Evolutionary conservation across 2,113 vertebrate species (phyloP).

Genomic region (Willisornis vidua): DNA sequence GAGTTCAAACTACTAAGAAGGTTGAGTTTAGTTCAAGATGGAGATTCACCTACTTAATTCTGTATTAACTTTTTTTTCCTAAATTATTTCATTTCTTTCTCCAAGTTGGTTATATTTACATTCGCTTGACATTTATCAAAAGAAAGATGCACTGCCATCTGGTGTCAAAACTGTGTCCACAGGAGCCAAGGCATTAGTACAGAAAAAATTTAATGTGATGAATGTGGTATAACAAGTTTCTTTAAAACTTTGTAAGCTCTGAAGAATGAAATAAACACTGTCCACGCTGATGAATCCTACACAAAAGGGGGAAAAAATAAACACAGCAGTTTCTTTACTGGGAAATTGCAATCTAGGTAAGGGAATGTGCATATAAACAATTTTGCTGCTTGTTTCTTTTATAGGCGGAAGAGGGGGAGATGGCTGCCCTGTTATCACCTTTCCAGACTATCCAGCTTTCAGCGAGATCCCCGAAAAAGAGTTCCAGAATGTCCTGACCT

Average conservation of each 20-base stretch:
- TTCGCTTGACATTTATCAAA: background rate
- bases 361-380: background rate
- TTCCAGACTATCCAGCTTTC: conserved; percentile 94
- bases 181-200: background rate
- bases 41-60: background rate
- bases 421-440: conserved; percentile 94
- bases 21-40: background rate
- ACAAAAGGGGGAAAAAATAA: background rate
- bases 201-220: background rate
- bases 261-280: background rate
- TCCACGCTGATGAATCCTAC: background rate
- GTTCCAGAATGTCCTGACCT: conserved; percentile 94
- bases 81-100: background rate
- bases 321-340: background rate
- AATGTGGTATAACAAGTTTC: background rate
- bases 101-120: background rate
- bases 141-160: conserved; percentile 34
- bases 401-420: conserved; percentile 91
- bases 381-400: background rate
- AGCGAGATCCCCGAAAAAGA: conserved; percentile 90
- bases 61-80: background rate
- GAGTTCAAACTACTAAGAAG: background rate
- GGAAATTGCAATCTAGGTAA: background rate
- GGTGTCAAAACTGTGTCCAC: background rate
- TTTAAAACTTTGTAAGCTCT: background rate